phyloP scores from a whole-genome alignment of 2,797 vertebrate species.

The Silurus lanzhouensis region DNA sequence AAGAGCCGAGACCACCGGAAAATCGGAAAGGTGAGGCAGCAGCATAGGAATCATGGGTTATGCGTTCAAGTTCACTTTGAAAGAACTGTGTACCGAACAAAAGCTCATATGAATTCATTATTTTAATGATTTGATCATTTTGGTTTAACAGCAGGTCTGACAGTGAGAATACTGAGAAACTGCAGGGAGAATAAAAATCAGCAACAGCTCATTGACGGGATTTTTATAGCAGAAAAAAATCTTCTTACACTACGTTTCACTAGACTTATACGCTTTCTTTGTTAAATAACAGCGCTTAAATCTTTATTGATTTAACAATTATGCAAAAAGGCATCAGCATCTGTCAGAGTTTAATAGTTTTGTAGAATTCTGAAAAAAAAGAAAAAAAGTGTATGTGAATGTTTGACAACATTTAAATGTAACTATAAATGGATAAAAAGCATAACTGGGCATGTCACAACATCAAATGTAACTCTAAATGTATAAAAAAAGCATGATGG shows the following conservation, averaged over 20 bases:
- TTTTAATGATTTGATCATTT: neutral
- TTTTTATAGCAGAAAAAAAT: too few relatives aligned
- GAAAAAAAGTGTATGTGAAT: too few relatives aligned
- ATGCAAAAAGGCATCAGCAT: neutral
- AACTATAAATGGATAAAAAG: neutral
- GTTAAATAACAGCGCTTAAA: neutral
- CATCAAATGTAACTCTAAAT: too few relatives aligned
- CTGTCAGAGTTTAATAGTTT: neutral
- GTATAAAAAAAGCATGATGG: too few relatives aligned
- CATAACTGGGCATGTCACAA: neutral
- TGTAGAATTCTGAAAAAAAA: neutral
- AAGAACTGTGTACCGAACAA: neutral
- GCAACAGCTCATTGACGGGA: neutral
- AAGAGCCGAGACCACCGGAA: constrained; percentile 89
- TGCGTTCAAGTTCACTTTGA: neutral
- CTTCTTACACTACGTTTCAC: too few relatives aligned
- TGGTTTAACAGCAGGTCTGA: neutral
- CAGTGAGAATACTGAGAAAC: too few relatives aligned
- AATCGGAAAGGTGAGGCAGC: constrained; percentile 86
- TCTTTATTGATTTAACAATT: neutral
- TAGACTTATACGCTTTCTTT: too few relatives aligned
- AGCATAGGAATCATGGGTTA: too few relatives aligned
- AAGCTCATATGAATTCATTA: neutral
- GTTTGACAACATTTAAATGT: neutral
- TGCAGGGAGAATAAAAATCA: neutral